These are phyloP conservation scores for Sapajus apella DNA, from an alignment of 2,113 vertebrate genomes.

Conservation along the genomic window DNA sequence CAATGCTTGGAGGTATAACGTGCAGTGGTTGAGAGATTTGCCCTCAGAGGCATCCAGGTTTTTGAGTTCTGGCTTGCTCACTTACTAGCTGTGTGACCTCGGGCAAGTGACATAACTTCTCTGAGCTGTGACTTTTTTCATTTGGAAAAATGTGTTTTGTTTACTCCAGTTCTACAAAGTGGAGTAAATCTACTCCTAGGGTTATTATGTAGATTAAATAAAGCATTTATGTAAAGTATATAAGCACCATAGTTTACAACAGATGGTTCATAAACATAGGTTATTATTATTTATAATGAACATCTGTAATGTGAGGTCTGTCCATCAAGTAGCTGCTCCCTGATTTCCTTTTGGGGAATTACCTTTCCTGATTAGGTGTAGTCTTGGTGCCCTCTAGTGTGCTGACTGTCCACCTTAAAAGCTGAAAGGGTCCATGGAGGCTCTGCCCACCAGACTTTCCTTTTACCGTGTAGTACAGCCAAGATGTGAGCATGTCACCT, in stretches of 20 bases:
- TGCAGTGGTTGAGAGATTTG: neutral
- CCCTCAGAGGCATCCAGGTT: neutral
- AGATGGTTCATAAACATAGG: neutral
- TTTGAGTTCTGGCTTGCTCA: neutral
- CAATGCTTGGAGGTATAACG: neutral
- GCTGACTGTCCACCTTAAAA: neutral
- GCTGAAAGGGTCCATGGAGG: neutral
- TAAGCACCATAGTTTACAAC: neutral
- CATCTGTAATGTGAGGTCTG: neutral
- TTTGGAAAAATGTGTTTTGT: neutral
- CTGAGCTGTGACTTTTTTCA: neutral
- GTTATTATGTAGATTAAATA: conserved; percentile 31
- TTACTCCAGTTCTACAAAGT: neutral
- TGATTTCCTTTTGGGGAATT: neutral
- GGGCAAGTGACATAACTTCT: neutral
- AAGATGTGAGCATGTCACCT: neutral
- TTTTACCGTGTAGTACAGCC: neutral
- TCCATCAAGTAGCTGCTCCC: neutral
- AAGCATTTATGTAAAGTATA: neutral
- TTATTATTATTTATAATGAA: neutral
- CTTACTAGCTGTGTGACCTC: neutral
- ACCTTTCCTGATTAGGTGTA: conserved; percentile 1
- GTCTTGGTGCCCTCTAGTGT: conserved; percentile 48
- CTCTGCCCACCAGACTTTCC: neutral
- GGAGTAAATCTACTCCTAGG: neutral